These are phyloP conservation scores for Ligdia adustata DNA, from an alignment of 2,888 invertebrate genomes.

Conservation along the genomic window DNA sequence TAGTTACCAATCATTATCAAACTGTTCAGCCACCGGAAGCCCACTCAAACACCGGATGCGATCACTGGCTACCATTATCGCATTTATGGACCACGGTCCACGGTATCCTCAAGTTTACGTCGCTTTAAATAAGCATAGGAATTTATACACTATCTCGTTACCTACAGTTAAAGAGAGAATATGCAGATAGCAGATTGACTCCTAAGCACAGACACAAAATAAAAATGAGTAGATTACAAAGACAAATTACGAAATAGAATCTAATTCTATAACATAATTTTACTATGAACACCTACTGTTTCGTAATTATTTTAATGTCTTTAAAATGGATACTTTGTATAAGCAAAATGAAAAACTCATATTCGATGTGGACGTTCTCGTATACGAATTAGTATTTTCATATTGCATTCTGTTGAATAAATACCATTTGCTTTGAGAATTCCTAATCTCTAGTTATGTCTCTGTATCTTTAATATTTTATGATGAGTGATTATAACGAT, in stretches of 20 bases:
- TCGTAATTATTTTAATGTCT: no score
- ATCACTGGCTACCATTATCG: constrained; percentile 9
- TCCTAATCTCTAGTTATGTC: not conserved
- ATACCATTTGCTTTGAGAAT: no score
- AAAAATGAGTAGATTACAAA: not conserved
- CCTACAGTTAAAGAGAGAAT: no score
- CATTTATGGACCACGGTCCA: constrained; percentile 12
- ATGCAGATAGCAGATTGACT: not conserved
- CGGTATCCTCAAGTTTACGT: constrained; percentile 19
- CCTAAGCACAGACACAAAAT: not conserved
- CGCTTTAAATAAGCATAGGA: constrained; percentile 22
- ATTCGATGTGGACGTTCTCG: no score
- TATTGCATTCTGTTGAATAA: no score
- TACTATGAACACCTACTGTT: no score
- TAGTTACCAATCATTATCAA: no score
- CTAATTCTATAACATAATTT: no score
- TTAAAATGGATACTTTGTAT: no score
- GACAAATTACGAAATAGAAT: no score
- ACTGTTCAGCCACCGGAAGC: constrained; percentile 15
- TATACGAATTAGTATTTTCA: no score
- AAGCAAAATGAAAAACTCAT: no score
- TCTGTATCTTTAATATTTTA: constrained; percentile 5
- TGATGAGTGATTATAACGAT: constrained; percentile 17
- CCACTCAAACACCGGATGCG: constrained; percentile 15
- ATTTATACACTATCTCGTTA: constrained; percentile 32